Evolutionary conservation across 1,140 invertebrate genomes (phyloP).

Genomic region (Brachionus plicatilis): DNA sequence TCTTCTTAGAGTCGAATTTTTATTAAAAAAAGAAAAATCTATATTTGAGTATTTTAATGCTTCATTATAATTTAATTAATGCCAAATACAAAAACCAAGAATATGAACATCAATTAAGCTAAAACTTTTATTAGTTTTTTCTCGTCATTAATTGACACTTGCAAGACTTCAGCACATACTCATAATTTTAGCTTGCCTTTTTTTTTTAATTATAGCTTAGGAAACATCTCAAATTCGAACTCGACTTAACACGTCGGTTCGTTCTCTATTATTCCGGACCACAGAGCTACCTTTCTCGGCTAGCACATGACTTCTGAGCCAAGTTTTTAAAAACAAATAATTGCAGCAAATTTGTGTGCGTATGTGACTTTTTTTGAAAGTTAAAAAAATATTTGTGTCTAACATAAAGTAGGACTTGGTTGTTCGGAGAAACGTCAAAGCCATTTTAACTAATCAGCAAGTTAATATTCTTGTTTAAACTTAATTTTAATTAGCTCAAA

Average conservation of each 20-base stretch:
- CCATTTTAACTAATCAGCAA: slow-evolving; percentile 23
- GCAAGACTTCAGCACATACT: slow-evolving; percentile 38
- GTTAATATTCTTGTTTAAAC: slow-evolving; percentile 32
- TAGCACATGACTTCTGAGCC: neutral
- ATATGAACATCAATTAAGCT: slow-evolving; percentile 34
- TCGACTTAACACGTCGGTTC: slow-evolving; percentile 24
- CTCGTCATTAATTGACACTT: slow-evolving; percentile 38
- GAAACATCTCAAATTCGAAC: slow-evolving; percentile 20
- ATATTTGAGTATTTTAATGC: slow-evolving; percentile 29
- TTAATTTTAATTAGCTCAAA: slow-evolving; percentile 22
- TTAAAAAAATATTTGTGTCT: slow-evolving; percentile 8
- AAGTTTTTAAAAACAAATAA: neutral
- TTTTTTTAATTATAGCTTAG: slow-evolving; percentile 2
- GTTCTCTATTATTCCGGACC: neutral
- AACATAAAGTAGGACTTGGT: neutral
- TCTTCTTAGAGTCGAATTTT: neutral
- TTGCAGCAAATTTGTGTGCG: neutral
- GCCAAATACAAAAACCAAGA: slow-evolving; percentile 28
- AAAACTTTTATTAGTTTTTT: slow-evolving; percentile 38
- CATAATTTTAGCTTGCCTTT: neutral
- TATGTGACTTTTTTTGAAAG: slow-evolving; percentile 1
- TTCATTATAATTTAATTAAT: slow-evolving; percentile 40
- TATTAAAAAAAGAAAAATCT: slow-evolving; percentile 9
- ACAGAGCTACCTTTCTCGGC: neutral
- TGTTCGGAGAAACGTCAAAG: slow-evolving; percentile 34